These are phyloP conservation scores for Spodoptera picta DNA, from an alignment of 2,888 invertebrate genomes.

Conservation along the genomic window DNA sequence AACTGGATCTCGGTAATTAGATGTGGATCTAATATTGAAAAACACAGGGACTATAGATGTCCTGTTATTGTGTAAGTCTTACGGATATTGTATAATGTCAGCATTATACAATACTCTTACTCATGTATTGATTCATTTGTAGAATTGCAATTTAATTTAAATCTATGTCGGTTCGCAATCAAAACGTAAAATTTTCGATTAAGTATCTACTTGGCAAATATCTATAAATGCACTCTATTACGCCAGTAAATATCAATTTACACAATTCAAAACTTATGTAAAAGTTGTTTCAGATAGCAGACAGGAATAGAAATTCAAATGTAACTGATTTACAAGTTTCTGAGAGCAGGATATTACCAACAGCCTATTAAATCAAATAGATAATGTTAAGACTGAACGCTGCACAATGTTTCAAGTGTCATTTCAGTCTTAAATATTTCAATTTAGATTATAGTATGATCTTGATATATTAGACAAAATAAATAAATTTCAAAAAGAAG, in stretches of 20 bases:
- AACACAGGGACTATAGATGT: too few relatives aligned
- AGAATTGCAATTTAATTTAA: too few relatives aligned
- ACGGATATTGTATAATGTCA: too few relatives aligned
- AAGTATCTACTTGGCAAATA: too few relatives aligned
- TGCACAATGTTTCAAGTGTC: slow-evolving; percentile 4
- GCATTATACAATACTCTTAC: too few relatives aligned
- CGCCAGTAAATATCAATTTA: slow-evolving; percentile 5
- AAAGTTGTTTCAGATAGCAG: slow-evolving; percentile 20
- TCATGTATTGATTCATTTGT: too few relatives aligned
- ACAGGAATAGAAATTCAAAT: slow-evolving; percentile 38
- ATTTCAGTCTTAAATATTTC: slow-evolving; percentile 30
- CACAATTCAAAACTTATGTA: slow-evolving; percentile 7
- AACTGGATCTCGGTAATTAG: too few relatives aligned
- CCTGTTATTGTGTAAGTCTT: too few relatives aligned
- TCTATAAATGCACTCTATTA: neutral
- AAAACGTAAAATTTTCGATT: too few relatives aligned
- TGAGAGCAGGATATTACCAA: slow-evolving; percentile 21
- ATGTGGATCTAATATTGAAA: too few relatives aligned
- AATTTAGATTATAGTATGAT: slow-evolving; percentile 9
- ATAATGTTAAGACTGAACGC: slow-evolving; percentile 22
- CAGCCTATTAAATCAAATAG: slow-evolving; percentile 37
- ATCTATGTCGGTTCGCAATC: too few relatives aligned
- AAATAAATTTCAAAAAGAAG: too few relatives aligned
- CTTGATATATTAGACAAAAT: slow-evolving; percentile 15
- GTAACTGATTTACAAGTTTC: slow-evolving; percentile 31